Base-by-base conservation (phyloP, 2,888 invertebrate genomes). In the Physocephala rufipes region DNA sequence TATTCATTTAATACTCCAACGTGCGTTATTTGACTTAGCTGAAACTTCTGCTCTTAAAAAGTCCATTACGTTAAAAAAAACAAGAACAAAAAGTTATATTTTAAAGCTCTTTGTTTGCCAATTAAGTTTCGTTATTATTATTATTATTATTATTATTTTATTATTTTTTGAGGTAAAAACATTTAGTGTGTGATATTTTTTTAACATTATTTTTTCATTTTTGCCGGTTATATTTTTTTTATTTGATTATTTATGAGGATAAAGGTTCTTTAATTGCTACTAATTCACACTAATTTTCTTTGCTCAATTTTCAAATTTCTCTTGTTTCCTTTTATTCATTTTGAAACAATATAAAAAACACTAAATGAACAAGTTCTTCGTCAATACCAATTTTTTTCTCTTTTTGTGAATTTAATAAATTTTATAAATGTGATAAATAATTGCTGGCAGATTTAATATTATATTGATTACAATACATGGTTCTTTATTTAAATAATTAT, bases 331-430 rank as follows among this genome's bases (percentile, higher is more conserved):
- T 21, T n/a, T 19, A 5, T 53, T 53, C 16, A 16, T 15, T 21
- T 49, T 12, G n/a, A 49, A 19, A 49, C 53, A 58, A 28, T 26
- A 58, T 28, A 24, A 58, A 58, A 58, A 58, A 5, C 58, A 26
- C 28, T 28, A 58, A 58, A 58, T 16, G 26, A 28, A 58, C 58
- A 9, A 28, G 58, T 58, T 58, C 26, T 58, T 58, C 26, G 13
- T 24, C 58, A 58, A 58, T 28, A 59, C 61, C 28, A 68, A 19
- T 36, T 55, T 53, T 13, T 61, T 61, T 65, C 65, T 45, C 65
- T 63, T 66, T 68, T 71, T 72, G 61, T 69, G 24, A 59, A 74
- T 67, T 74, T 74, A 71, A 70, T 70, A 73, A 68, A 49, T 16
- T 64, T 24, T 49, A 64, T 21, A 47, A 36, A 28, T 21, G 30